Evolutionary conservation across 1,140 invertebrate species (phyloP), one percentile per base, ranked within the genome.

Genomic region (Hormaphis cornu): DNA sequence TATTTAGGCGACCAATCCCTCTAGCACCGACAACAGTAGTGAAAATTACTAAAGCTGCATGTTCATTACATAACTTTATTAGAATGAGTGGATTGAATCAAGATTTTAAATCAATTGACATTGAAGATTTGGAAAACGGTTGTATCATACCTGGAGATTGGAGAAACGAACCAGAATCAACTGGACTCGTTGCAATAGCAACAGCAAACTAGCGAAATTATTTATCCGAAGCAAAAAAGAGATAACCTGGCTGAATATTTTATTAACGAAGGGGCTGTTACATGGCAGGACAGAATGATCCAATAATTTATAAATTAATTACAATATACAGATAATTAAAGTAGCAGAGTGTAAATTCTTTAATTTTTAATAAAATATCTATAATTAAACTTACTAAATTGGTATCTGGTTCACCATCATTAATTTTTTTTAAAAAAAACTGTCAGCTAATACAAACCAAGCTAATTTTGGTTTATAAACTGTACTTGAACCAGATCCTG

Each of bases 1-100:
- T 80, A 33, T 79, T 79, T 69, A 69, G 74, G 12, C 75, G 52
- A 42, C 69, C 76, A 37, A 75, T 80, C 12, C 72, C 77, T 70
- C 58, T 74, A 18, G 72, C 73, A 30, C 72, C 75, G 61, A 72
- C 74, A 69, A 76, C 71, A 35, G 76, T 72, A n/a, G 70, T 74
- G 40, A 74, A 75, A 44, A 72, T 79, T 54, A 73, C 76, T 54
- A 70, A 73, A 14, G 73, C 74, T n/a, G 70, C 69, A 22, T 66
- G 69, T 52, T 66, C 71, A 22, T 63, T 77, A 33, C 76, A 77
- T 50, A 77, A 77, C 69, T 76, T 69, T 69, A 56, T 76, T 12
- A 59, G 70, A 20, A 66, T 46, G 63, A 54, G 52, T 20, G 8
- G 26, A 35, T 30, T 44, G 12, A 24, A 22, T 46, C 24, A 9